Evolutionary conservation across 2,888 invertebrate genomes (phyloP).

Genomic region (Lymantria monacha): DNA sequence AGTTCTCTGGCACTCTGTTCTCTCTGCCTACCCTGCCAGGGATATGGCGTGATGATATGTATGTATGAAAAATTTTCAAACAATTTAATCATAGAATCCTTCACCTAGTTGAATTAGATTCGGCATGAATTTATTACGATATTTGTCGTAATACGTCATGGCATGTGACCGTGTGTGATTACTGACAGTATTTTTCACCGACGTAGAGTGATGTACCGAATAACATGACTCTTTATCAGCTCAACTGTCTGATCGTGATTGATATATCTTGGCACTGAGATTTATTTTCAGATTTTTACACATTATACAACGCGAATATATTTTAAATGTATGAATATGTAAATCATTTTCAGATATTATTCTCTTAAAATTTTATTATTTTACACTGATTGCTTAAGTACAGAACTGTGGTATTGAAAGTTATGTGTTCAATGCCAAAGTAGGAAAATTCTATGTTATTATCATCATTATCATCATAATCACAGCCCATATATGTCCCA

Average conservation of each 20-base stretch:
- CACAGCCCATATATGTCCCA: too few relatives aligned
- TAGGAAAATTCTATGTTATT: too few relatives aligned
- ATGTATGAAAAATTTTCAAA: too few relatives aligned
- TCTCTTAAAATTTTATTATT: too few relatives aligned
- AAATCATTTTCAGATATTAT: not conserved
- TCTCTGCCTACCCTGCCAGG: too few relatives aligned
- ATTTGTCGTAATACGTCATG: constrained; percentile 52
- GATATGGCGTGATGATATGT: too few relatives aligned
- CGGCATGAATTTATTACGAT: constrained; percentile 41
- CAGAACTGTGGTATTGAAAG: too few relatives aligned
- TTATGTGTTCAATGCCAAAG: too few relatives aligned
- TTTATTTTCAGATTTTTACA: constrained; percentile 44
- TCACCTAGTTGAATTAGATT: constrained; percentile 43
- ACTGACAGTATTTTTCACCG: constrained; percentile 39
- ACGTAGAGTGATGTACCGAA: constrained; percentile 47
- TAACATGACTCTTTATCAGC: constrained; percentile 54
- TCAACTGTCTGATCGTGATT: constrained; percentile 59
- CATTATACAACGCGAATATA: constrained; percentile 25
- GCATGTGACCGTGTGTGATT: constrained; percentile 59
- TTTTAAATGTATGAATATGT: constrained; percentile 13
- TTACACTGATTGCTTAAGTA: too few relatives aligned
- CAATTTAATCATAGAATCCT: constrained; percentile 20
- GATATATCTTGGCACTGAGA: constrained; percentile 64
- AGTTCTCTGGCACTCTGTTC: too few relatives aligned
- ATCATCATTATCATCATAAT: too few relatives aligned